Conservation (phyloP, 2,797 vertebrate species). For the Catostomus latipinnis region DNA sequence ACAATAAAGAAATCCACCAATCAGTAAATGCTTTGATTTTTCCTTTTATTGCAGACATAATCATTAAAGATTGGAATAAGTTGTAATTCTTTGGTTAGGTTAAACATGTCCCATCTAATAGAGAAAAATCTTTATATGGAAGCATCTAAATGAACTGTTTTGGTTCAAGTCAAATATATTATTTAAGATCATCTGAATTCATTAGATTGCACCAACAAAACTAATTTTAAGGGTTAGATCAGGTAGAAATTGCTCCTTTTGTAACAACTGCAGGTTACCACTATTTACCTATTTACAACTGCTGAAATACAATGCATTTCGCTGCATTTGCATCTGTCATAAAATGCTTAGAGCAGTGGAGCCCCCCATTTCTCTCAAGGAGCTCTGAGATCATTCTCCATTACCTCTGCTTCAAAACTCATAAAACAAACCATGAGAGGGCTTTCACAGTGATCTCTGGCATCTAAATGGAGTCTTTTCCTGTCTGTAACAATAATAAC, state of each 20-base stretch:
- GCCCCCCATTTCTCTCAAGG: neutral
- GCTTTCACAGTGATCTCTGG: slow-evolving; percentile 52
- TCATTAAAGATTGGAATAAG: too few relatives aligned
- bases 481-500: slow-evolving; percentile 60
- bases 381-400: slow-evolving; percentile 2
- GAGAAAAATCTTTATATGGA: neutral
- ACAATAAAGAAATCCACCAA: too few relatives aligned
- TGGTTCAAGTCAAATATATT: too few relatives aligned
- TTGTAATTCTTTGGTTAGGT: neutral
- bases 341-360: slow-evolving; percentile 3
- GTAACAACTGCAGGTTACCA: neutral
- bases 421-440: slow-evolving; percentile 46
- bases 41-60: too few relatives aligned
- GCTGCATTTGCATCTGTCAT: neutral
- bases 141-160: too few relatives aligned
- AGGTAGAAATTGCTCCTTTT: too few relatives aligned
- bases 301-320: neutral
- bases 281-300: neutral
- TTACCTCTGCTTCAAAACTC: slow-evolving; percentile 25
- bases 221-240: too few relatives aligned
- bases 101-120: neutral
- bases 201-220: too few relatives aligned
- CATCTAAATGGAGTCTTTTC: slow-evolving; percentile 58
- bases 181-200: too few relatives aligned
- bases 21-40: too few relatives aligned